These are phyloP conservation scores for Zapornia atra DNA, from an alignment of 2,113 vertebrate species.

Conservation along the genomic window DNA sequence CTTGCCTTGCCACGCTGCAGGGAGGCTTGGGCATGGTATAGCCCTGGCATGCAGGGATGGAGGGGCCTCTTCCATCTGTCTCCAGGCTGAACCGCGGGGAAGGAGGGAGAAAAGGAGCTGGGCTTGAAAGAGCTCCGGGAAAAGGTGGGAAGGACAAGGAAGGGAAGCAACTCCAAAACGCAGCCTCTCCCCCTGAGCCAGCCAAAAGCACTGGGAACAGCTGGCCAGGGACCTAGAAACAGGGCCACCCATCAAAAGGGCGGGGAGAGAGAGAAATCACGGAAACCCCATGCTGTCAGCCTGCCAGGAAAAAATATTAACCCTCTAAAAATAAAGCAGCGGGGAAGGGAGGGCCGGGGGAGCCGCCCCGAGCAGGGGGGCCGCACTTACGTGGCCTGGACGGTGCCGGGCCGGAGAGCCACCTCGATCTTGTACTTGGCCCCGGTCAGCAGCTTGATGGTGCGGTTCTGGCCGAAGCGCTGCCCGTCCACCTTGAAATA, in stretches of 20 bases:
- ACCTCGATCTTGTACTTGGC: constrained; percentile 94
- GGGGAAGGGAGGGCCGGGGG: neutral
- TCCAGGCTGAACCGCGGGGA: neutral
- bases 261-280: neutral
- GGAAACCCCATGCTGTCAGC: neutral
- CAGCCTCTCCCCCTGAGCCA: neutral
- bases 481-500: constrained; percentile 95
- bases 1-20: neutral
- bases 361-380: neutral
- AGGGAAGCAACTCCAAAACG: neutral
- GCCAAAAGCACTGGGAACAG: neutral
- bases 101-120: neutral
- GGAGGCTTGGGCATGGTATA: neutral
- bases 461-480: constrained; percentile 93
- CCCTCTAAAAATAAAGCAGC: constrained; percentile 34
- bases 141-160: neutral
- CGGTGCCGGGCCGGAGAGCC: constrained; percentile 87
- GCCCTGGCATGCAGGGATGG: neutral
- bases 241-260: neutral
- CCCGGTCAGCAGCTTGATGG: constrained; percentile 95
- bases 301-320: constrained; percentile 56
- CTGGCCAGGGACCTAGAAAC: neutral
- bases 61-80: neutral
- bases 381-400: constrained; percentile 88
- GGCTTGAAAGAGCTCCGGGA: neutral